phyloP scores from a whole-genome alignment of 2,113 vertebrate genomes.

The Holacanthus passer region DNA sequence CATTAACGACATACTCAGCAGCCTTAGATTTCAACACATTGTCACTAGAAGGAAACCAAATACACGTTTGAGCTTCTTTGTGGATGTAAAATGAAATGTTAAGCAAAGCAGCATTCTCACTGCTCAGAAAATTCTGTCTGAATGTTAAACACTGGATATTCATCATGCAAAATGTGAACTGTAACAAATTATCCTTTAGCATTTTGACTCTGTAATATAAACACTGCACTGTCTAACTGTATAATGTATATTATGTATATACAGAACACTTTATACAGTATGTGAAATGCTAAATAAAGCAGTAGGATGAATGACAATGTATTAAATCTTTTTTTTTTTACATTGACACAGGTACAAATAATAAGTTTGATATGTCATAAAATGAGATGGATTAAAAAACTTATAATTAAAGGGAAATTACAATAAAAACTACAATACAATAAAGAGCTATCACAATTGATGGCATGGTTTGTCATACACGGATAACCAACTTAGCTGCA shows the following conservation, averaged over 20 bases:
- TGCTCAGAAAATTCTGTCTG: slow-evolving; percentile 4
- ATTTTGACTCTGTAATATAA: slow-evolving; percentile 60
- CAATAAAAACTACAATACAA: no score
- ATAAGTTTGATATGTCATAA: no score
- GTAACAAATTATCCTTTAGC: slow-evolving; percentile 14
- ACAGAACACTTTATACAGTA: slow-evolving; percentile 71
- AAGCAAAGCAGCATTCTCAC: neutral
- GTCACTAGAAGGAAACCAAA: slow-evolving; percentile 26
- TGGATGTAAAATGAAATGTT: neutral
- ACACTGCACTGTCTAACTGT: slow-evolving; percentile 49
- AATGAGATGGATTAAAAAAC: neutral
- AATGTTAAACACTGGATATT: slow-evolving; percentile 71
- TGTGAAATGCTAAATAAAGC: slow-evolving; percentile 73
- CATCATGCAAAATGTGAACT: slow-evolving; percentile 52
- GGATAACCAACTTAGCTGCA: neutral
- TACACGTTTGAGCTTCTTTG: neutral
- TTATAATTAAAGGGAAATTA: no score
- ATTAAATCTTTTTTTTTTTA: neutral
- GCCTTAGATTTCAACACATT: neutral
- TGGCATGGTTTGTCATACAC: no score
- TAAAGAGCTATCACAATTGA: no score
- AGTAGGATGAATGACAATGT: slow-evolving; percentile 15
- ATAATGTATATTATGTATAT: slow-evolving; percentile 78
- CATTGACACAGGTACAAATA: neutral
- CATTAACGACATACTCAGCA: neutral